Evolutionary conservation across 1,140 invertebrate species (phyloP).

Genomic region (Macrosteles quadrilineatus): DNA sequence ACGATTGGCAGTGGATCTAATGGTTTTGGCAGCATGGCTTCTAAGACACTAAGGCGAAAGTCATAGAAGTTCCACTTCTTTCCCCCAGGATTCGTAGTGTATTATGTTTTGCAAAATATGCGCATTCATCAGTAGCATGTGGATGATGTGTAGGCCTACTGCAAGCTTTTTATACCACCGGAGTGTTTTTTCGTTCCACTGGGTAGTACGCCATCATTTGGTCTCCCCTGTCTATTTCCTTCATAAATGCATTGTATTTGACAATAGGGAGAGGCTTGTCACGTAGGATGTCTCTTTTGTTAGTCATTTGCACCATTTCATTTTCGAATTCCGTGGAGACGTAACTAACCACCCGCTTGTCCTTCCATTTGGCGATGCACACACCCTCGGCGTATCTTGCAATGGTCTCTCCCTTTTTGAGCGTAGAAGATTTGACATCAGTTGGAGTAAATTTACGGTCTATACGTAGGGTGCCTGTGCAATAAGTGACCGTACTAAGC

Average conservation of each 20-base stretch:
- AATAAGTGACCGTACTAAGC: neutral
- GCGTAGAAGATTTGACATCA: neutral
- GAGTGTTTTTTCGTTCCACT: slow-evolving; percentile 36
- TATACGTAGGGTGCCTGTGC: neutral
- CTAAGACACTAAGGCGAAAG: no score
- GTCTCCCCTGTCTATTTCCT: slow-evolving; percentile 32
- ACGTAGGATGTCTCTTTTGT: slow-evolving; percentile 12
- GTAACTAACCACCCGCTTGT: neutral
- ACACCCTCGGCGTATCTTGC: neutral
- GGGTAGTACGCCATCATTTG: slow-evolving; percentile 35
- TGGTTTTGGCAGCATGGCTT: no score
- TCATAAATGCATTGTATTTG: slow-evolving; percentile 38
- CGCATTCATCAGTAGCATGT: slow-evolving; percentile 33
- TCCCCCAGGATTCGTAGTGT: no score
- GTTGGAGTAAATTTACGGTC: neutral
- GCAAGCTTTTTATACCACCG: slow-evolving; percentile 38
- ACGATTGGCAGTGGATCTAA: no score
- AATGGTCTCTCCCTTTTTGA: neutral
- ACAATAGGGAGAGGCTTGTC: slow-evolving; percentile 33
- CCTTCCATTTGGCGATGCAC: neutral
- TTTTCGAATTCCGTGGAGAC: slow-evolving; percentile 5
- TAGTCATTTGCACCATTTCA: neutral
- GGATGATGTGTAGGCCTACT: no score
- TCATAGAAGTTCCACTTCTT: no score
- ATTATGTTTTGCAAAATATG: no score